Evolutionary conservation across 2,113 vertebrate species (phyloP), one percentile per base, ranked within the genome.

Genomic region (Esox niger): DNA sequence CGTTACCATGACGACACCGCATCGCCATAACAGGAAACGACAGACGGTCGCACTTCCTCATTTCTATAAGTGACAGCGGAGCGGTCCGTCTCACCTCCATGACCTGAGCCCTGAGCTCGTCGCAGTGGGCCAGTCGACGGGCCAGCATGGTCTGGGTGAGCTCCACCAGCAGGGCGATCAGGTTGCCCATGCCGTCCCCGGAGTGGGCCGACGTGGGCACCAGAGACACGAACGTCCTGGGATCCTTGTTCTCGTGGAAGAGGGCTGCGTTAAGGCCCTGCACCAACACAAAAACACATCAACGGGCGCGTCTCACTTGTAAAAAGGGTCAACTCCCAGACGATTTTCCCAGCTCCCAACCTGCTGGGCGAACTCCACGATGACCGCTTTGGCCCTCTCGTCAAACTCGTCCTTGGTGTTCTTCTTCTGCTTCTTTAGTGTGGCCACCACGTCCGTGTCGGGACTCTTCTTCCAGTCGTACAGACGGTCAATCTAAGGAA

Each of bases 401-500:
- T 99, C 97, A 29, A 99, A 98, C 86, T 99, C 97, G 73, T 99
- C 97, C 79, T 93, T 98, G 0, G 97, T 99, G 76, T 98, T 99
- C 82, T 98, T 99, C 86, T 99, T 99, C 91, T 99, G 97, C 82
- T 98, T 99, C 91, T 99, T 99, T 84, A 99, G 90, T 13, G 96
- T 98, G 32, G 88, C 70, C 72, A 92, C 93, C 2, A 99, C 90
- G 59, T 99, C 97, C 0, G 94, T 94, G 1, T 99, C 97, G 0
- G 97, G 96, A 69, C 97, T 94, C 86, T 93, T 98, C 86, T 98
- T 99, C 97, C 97, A 99, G 86, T 99, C 97, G 74, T 99, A 99
- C 47, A 99, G 91, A 79, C 97, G 94, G 85, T 99, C 97, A 47
- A 99, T 91, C 97, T 99, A 84, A 71, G 0, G 38, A 13, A 15